These are phyloP conservation scores for Fopius arisanus DNA, from an alignment of 1,140 invertebrate genomes.

Conservation along the genomic window DNA sequence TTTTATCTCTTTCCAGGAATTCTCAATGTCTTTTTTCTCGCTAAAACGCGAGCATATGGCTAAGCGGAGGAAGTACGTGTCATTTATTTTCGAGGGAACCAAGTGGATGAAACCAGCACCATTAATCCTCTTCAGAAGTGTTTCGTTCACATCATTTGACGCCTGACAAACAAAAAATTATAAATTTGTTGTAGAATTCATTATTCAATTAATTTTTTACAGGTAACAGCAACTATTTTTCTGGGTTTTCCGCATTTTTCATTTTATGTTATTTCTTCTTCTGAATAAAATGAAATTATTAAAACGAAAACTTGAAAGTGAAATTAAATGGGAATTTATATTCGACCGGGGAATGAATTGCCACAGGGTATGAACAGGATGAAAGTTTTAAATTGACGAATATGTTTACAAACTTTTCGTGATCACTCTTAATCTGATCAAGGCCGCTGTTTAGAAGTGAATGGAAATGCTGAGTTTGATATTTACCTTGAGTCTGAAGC, in stretches of 20 bases:
- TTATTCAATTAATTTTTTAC: too few relatives aligned
- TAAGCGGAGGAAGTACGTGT: constrained; percentile 87
- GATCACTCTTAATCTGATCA: not conserved
- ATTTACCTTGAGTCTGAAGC: constrained; percentile 87
- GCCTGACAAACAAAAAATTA: constrained; percentile 63
- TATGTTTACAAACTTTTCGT: not conserved
- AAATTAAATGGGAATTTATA: not conserved
- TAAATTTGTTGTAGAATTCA: not conserved
- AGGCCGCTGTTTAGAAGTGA: not conserved
- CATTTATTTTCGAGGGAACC: constrained; percentile 88
- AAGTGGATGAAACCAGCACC: constrained; percentile 92
- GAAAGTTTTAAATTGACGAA: not conserved
- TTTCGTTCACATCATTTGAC: constrained; percentile 84
- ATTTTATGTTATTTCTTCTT: too few relatives aligned
- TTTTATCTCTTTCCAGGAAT: constrained; percentile 87
- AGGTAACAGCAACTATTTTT: too few relatives aligned
- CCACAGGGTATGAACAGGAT: not conserved
- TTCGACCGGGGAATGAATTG: not conserved
- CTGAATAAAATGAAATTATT: too few relatives aligned
- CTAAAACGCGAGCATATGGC: constrained; percentile 90
- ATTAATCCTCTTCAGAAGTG: constrained; percentile 86
- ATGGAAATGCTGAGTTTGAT: constrained; percentile 15
- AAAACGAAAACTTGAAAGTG: not conserved
- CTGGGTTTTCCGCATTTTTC: not conserved
- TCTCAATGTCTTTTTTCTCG: constrained; percentile 82